Evolutionary conservation across 2,113 vertebrate species (phyloP).

Genomic region (Etia nguti): DNA sequence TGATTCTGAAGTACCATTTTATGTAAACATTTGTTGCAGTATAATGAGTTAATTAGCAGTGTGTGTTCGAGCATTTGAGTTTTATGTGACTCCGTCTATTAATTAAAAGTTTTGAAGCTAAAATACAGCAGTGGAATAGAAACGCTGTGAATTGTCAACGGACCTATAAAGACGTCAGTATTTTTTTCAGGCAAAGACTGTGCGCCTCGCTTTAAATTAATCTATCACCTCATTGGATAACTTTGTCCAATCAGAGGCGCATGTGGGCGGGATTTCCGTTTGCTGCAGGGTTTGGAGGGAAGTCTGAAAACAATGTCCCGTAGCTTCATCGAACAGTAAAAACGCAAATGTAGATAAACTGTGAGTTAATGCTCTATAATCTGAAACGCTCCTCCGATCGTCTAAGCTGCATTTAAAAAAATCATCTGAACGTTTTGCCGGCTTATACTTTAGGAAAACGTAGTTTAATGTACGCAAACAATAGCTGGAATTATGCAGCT

Average conservation of each 20-base stretch:
- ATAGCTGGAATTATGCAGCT: background rate
- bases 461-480: background rate
- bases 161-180: background rate
- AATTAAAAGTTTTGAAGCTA: background rate
- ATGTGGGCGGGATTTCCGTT: conserved; percentile 31
- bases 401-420: background rate
- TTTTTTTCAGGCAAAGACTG: background rate
- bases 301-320: conserved; percentile 17
- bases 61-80: background rate
- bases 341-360: background rate
- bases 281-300: conserved; percentile 48
- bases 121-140: background rate
- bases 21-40: background rate
- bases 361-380: rapidly evolving
- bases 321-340: background rate
- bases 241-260: background rate
- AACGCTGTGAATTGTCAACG: background rate
- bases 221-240: background rate
- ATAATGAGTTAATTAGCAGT: background rate
- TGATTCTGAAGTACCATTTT: background rate
- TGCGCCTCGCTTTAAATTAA: background rate
- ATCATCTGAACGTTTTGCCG: rapidly evolving
- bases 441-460: background rate
- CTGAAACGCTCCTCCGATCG: rapidly evolving
- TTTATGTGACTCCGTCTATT: background rate